Base-by-base conservation (phyloP, 2,797 vertebrate species). In the Coluber constrictor region DNA sequence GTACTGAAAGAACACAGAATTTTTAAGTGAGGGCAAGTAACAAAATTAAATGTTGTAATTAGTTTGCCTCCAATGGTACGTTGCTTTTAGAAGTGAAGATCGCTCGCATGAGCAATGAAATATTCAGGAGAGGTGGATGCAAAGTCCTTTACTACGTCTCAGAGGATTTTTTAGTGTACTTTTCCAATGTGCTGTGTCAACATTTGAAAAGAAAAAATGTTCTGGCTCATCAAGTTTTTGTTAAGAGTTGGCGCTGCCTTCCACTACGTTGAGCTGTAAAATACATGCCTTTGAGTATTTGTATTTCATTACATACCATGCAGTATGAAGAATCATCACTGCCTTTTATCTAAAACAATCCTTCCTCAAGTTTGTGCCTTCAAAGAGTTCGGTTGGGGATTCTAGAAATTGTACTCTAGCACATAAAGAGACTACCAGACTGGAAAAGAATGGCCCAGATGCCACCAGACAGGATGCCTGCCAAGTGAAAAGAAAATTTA, bases 111-210 rank as follows among this genome's bases (percentile, higher is more conserved):
- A 87, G 54, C 61, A 70, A 86, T 57, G 56, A 90, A 93, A 87
- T 47, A 5, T 13, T 15, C 43, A 88, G 55, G 57, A 91, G 47
- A 89, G 6, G 29, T 51, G 10, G 25, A 25, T 15, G 15, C 27
- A 57, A 6, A 8, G 66, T 70, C n/a, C 63, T 88, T 88, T 37
- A 37, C 55, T 93, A 70, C 18, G 12, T 8, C 60, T 74, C 90
- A 90, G 63, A 87, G 54, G 54, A 87, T 59, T 90, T 91, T 93
- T 70, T 51, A 93, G 92, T 79, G 56, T 5, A 79, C 61, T 10
- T 88, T 9, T 74, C 43, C 86, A 79, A 60, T 9, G 87, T 4
- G 13, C 55, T 61, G 5, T 61, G 29, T 74, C 43, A 61, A 15
- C 66, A 74, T 54, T 79, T 74, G 23, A 25, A 66, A 90, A 32